Evolutionary conservation across 2,888 invertebrate genomes (phyloP).

Genomic region (Brachylomia viminalis): DNA sequence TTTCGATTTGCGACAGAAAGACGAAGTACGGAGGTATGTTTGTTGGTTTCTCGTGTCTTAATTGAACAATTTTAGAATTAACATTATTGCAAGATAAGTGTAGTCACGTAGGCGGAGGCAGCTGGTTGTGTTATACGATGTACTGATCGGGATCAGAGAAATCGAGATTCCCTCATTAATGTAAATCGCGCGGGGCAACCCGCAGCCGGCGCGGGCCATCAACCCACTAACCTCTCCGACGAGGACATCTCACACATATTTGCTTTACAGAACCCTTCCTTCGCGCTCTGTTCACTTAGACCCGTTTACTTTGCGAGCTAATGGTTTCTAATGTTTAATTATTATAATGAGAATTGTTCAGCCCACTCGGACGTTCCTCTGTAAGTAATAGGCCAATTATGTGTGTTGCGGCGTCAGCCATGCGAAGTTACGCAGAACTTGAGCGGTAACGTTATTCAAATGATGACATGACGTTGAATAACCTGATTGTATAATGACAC

Average conservation of each 20-base stretch:
- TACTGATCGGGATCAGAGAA: slow-evolving; percentile 82
- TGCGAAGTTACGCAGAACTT: slow-evolving; percentile 74
- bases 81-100: slow-evolving; percentile 69
- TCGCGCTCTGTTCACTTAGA: slow-evolving; percentile 34
- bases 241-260: slow-evolving; percentile 72
- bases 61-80: slow-evolving; percentile 78
- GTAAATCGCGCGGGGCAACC: slow-evolving; percentile 79
- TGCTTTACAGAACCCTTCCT: slow-evolving; percentile 53
- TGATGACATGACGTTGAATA: slow-evolving; percentile 64
- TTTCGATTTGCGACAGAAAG: slow-evolving; percentile 63
- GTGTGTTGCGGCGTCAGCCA: slow-evolving; percentile 73
- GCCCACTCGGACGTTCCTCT: slow-evolving; percentile 71
- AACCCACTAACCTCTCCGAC: slow-evolving; percentile 86
- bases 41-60: slow-evolving; percentile 74
- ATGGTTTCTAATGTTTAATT: slow-evolving; percentile 67
- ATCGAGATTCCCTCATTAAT: slow-evolving; percentile 86
- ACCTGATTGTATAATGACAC: slow-evolving; percentile 65
- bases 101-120: slow-evolving; percentile 80
- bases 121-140: slow-evolving; percentile 76
- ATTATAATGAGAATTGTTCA: slow-evolving; percentile 73
- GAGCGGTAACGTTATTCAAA: slow-evolving; percentile 74
- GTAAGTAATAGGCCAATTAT: slow-evolving; percentile 79
- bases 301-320: slow-evolving; percentile 53
- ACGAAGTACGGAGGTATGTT: slow-evolving; percentile 68
- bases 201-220: slow-evolving; percentile 75